phyloP scores from a whole-genome alignment of 2,888 invertebrate genomes.

The Drosophila kuntzei region DNA sequence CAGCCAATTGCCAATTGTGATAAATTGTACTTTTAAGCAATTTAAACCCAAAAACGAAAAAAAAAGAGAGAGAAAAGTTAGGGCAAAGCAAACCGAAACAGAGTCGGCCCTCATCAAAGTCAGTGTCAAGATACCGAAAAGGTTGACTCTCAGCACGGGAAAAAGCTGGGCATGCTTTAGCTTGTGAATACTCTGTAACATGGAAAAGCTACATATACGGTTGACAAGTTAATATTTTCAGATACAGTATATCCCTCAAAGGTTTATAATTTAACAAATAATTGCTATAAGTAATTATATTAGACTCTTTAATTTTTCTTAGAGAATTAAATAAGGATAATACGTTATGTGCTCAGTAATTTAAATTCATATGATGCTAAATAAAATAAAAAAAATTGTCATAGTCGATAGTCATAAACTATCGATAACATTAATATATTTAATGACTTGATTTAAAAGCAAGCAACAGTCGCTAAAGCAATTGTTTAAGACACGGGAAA shows the following conservation, averaged over 20 bases:
- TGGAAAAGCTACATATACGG: neutral
- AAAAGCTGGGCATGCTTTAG: conserved; percentile 2
- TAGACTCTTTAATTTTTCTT: too few species aligned
- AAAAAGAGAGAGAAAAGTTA: conserved; percentile 27
- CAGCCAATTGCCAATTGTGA: conserved; percentile 79
- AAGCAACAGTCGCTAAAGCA: too few species aligned
- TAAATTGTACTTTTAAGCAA: conserved; percentile 80
- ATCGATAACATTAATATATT: neutral
- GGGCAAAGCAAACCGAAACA: conserved; percentile 29
- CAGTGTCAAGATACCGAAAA: conserved; percentile 47
- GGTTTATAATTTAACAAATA: too few species aligned
- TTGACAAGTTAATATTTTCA: neutral
- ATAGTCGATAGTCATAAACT: neutral
- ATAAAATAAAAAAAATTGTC: too few species aligned
- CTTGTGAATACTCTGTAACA: conserved; percentile 21
- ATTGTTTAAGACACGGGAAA: too few species aligned
- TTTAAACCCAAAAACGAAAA: conserved; percentile 56
- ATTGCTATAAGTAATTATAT: too few species aligned
- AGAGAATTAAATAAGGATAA: too few species aligned
- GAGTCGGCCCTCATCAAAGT: conserved; percentile 66
- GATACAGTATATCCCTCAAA: neutral
- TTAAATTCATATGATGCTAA: too few species aligned
- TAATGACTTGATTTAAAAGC: too few species aligned
- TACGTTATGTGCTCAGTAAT: too few species aligned
- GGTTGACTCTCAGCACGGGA: conserved; percentile 29